These are phyloP conservation scores for Anhinga anhinga DNA, from an alignment of 2,113 vertebrate genomes.

Conservation along the genomic window DNA sequence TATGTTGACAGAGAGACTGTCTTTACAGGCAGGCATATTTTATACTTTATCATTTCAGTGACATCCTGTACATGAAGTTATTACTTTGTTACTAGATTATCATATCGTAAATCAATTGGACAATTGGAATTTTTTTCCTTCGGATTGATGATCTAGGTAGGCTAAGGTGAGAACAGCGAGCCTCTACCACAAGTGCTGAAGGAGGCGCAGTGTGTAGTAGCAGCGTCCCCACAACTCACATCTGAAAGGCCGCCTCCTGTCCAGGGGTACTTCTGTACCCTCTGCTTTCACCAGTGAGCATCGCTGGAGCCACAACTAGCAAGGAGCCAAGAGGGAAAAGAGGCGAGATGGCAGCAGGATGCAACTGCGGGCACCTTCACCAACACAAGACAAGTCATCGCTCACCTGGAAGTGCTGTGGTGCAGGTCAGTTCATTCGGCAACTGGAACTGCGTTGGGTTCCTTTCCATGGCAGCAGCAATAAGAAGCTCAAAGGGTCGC, in stretches of 20 bases:
- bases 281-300: background rate
- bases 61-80: background rate
- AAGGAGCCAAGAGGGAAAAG: background rate
- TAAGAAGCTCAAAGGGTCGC: conserved; percentile 95
- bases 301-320: background rate
- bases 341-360: background rate
- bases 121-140: background rate
- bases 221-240: background rate
- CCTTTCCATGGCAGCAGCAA: conserved; percentile 96
- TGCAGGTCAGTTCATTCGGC: conserved; percentile 96
- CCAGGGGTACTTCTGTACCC: background rate
- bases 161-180: background rate
- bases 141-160: background rate
- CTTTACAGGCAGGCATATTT: background rate
- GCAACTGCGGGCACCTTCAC: background rate
- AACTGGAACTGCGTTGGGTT: conserved; percentile 98
- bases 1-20: background rate
- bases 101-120: background rate
- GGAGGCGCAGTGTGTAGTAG: background rate
- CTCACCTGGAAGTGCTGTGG: conserved; percentile 96
- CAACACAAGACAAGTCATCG: background rate
- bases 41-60: background rate
- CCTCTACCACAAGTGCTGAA: background rate
- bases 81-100: background rate
- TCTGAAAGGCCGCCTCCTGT: background rate